A percentile compares a stretch with the other conserved stretches of the same genome.
Evolutionary conservation across 1,140 invertebrate genomes (phyloP).

Genomic region (Dreissena rostriformis): DNA sequence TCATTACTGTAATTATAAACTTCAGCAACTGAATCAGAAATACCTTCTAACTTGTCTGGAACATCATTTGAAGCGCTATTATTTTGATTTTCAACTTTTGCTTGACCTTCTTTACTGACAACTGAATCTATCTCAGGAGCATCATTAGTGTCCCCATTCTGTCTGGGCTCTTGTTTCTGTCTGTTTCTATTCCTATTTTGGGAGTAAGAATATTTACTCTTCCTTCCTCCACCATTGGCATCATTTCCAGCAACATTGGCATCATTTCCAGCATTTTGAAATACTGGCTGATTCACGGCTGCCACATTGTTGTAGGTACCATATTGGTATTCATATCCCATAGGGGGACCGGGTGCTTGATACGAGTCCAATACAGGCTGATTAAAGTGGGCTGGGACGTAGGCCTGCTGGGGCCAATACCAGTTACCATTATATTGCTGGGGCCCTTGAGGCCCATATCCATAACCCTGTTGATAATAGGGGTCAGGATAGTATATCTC

Average conservation of each 20-base stretch:
- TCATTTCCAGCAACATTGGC: too few species aligned
- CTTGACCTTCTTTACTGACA: constrained; percentile 5
- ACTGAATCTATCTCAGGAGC: neutral
- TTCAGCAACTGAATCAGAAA: neutral
- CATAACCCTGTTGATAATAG: constrained; percentile 19
- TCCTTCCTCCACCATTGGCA: neutral
- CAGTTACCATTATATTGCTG: constrained; percentile 18
- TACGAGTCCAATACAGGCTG: too few species aligned
- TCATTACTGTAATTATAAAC: neutral
- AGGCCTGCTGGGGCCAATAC: neutral
- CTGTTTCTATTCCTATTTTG: constrained; percentile 40
- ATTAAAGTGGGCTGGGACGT: too few species aligned
- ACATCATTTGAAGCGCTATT: neutral
- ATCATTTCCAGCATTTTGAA: too few species aligned
- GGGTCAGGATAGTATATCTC: constrained; percentile 33
- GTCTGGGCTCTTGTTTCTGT: constrained; percentile 23
- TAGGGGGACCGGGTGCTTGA: too few species aligned
- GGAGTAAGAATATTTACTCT: constrained; percentile 49
- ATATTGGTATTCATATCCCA: too few species aligned
- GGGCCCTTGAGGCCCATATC: constrained; percentile 14
- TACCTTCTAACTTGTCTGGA: neutral
- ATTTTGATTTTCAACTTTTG: constrained; percentile 13
- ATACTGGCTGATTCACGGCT: too few species aligned
- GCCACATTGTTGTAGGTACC: too few species aligned
- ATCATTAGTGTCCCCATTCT: neutral